Percentiles rank a stretch among this genome's conserved stretches.
These are phyloP conservation scores for Phorcus lineatus DNA, from an alignment of 2,888 invertebrate genomes.

Conservation along the genomic window DNA sequence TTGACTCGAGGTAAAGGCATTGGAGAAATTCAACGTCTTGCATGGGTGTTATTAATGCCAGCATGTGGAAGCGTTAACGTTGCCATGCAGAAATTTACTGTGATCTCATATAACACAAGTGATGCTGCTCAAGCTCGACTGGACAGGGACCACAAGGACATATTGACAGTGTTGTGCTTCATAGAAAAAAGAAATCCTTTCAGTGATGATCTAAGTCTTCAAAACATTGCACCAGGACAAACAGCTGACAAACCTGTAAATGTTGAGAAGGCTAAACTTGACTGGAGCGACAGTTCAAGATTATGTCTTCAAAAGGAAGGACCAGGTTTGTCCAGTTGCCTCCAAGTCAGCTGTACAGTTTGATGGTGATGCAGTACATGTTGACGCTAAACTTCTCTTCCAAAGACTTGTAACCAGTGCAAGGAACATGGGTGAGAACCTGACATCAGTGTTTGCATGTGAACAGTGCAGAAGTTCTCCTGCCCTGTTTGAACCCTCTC, in stretches of 20 bases:
- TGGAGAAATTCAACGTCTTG: not conserved
- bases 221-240: slow-evolving; percentile 43
- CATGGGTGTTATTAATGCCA: slow-evolving; percentile 28
- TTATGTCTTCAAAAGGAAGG: slow-evolving; percentile 34
- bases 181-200: slow-evolving; percentile 39
- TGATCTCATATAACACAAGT: not conserved
- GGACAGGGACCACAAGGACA: slow-evolving; percentile 27
- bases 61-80: slow-evolving; percentile 25
- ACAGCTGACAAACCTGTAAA: slow-evolving; percentile 31
- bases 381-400: not conserved
- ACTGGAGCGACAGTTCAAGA: slow-evolving; percentile 24
- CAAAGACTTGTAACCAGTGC: too few species aligned
- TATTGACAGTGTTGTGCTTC: slow-evolving; percentile 16
- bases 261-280: slow-evolving; percentile 36
- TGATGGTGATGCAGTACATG: not conserved
- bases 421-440: too few species aligned
- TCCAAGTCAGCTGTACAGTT: not conserved
- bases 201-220: slow-evolving; percentile 18
- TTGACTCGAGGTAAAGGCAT: slow-evolving; percentile 20
- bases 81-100: slow-evolving; percentile 24
- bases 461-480: too few species aligned
- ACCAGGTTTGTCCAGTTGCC: slow-evolving; percentile 28
- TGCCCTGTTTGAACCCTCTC: too few species aligned
- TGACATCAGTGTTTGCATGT: too few species aligned
- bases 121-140: not conserved